These are phyloP conservation scores for Phallusia fumigata DNA, from an alignment of 23 tunicate genomes.

Conservation along the genomic window DNA sequence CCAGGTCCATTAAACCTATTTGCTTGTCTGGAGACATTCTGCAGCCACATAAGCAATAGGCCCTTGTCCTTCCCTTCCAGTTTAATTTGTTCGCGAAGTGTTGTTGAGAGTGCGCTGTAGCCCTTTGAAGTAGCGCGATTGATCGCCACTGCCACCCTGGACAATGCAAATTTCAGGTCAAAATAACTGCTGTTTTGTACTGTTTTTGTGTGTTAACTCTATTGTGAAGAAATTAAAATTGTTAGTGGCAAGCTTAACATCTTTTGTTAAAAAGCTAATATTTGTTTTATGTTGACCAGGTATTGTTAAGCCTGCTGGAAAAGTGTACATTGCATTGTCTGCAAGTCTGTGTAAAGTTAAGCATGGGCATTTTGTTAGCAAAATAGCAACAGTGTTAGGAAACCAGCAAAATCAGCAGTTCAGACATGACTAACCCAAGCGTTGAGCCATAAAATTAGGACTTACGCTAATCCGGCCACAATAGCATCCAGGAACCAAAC, in stretches of 20 bases:
- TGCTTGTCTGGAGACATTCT: constrained; percentile 14
- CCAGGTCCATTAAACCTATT: not conserved
- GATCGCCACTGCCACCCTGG: constrained; percentile 45
- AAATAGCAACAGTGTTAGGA: too few species aligned
- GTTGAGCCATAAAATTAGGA: not conserved
- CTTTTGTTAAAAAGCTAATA: too few species aligned
- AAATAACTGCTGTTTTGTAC: too few species aligned
- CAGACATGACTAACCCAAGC: not conserved
- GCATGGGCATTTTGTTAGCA: too few species aligned
- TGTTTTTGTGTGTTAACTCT: too few species aligned
- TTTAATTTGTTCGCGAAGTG: constrained; percentile 62
- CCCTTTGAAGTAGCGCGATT: constrained; percentile 45
- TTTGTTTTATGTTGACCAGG: too few species aligned
- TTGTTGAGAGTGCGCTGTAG: constrained; percentile 19
- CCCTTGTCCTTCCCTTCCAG: constrained; percentile 82
- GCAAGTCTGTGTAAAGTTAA: too few species aligned
- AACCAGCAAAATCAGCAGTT: too few species aligned
- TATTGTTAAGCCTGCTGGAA: too few species aligned
- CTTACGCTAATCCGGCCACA: constrained; percentile 41
- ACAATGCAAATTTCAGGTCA: not conserved
- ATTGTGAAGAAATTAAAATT: too few species aligned
- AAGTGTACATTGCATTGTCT: too few species aligned
- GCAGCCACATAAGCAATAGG: constrained; percentile 69
- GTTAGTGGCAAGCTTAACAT: too few species aligned
- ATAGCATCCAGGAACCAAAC: constrained; percentile 75